Evolutionary conservation across 2,888 invertebrate genomes (phyloP), one percentile per base, ranked within the genome.

Genomic region (Pogonocherus hispidulus): DNA sequence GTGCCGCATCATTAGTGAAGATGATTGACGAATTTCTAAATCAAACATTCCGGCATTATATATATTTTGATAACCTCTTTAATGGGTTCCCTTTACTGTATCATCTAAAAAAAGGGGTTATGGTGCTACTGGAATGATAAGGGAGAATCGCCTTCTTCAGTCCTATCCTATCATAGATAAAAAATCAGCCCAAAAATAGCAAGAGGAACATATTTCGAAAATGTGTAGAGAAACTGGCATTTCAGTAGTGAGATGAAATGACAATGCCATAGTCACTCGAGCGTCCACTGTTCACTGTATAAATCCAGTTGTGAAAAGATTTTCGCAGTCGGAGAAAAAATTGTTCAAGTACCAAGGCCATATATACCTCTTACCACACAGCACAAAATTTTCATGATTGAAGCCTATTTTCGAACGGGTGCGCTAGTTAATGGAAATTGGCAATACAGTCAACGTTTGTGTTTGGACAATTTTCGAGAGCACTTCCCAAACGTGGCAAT

Each of bases 131-230:
- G 79, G 76, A 19, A 79, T 78, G 18, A 47, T 64, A 22, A 57
- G 77, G n/a, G 75, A 76, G 47, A 75, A 79, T 62, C 59, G 73
- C 55, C 59, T 77, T 32, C 73, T 75, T 16, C 41, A 46, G 46
- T 14, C 41, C 51, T 51, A 8, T 8, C 46, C 51, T 22, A 22
- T 23, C 22, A 14, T 51, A 23, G 14, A 22, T 23, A 51, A 51
- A 51, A 51, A 51, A 23, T 23, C 23, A 9, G 14, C 14, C 23
- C n/a, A 51, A 23, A 51, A 23, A 22, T 20, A 19, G n/a, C 19
- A n/a, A 49, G 22, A 22, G 20, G 22, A 9, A 22, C 20, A 11
- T 20, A 49, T 47, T 19, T 47, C 47, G 18, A 47, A 18, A 20
- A 4, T 47, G 20, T 18, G 20, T 47, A 47, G n/a, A 47, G 47